A percentile compares a stretch with the other conserved stretches of the same genome.
Conservation (phyloP, 2,888 invertebrate species). For the Sphinx pinastri region DNA sequence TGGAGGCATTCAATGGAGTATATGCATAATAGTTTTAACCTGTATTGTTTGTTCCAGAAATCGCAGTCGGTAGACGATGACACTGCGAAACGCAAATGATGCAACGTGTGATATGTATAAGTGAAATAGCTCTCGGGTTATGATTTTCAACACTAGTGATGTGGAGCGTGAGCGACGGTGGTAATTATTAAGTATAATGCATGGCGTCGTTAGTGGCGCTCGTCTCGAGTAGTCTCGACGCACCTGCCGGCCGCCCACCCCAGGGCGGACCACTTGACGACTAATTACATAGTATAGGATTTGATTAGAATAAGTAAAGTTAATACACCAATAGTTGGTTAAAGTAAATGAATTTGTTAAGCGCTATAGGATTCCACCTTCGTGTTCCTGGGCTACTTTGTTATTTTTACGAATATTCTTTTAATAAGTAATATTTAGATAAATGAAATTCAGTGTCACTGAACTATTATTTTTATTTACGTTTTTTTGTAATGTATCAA, state of each 20-base stretch:
- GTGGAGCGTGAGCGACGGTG: slow-evolving; percentile 13
- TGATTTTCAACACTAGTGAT: slow-evolving; percentile 12
- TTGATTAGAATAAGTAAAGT: slow-evolving; percentile 80
- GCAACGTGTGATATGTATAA: slow-evolving; percentile 11
- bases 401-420: slow-evolving; percentile 47
- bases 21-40: background rate
- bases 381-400: slow-evolving; percentile 63
- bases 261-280: slow-evolving; percentile 62
- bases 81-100: slow-evolving; percentile 45
- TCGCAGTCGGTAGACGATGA: slow-evolving; percentile 41
- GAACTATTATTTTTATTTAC: slow-evolving; percentile 72
- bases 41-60: slow-evolving; percentile 46
- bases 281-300: slow-evolving; percentile 63
- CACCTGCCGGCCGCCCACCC: slow-evolving; percentile 33
- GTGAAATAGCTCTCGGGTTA: slow-evolving; percentile 13
- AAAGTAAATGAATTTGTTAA: slow-evolving; percentile 69
- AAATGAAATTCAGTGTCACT: slow-evolving; percentile 68
- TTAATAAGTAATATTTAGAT: slow-evolving; percentile 57
- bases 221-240: slow-evolving; percentile 33
- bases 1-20: background rate
- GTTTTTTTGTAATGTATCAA: slow-evolving; percentile 71
- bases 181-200: slow-evolving; percentile 42
- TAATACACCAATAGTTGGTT: slow-evolving; percentile 76
- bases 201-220: slow-evolving; percentile 21
- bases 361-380: slow-evolving; percentile 69